These are phyloP conservation scores for Mesoclemmys tuberculata DNA, from an alignment of 2,113 vertebrate genomes.

Conservation along the genomic window DNA sequence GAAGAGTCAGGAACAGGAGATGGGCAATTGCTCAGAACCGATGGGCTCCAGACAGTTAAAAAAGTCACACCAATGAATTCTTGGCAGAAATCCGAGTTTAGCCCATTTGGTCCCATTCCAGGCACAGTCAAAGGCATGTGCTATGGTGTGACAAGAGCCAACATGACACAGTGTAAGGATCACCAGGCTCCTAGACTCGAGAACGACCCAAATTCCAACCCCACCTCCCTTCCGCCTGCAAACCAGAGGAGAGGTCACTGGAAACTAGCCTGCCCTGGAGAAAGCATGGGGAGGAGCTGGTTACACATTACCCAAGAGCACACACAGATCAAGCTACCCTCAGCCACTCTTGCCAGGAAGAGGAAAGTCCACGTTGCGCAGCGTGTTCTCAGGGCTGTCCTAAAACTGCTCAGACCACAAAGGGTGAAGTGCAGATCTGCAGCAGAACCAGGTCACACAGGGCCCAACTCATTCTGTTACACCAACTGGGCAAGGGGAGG, in stretches of 20 bases:
- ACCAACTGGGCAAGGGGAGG: too few species aligned
- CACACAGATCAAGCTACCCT: not conserved
- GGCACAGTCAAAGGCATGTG: rapidly evolving
- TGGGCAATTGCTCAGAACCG: not conserved
- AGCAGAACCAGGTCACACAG: not conserved
- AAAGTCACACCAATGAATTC: not conserved
- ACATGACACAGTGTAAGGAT: not conserved
- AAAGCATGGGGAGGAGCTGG: not conserved
- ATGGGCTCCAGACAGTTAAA: not conserved
- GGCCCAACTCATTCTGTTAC: not conserved
- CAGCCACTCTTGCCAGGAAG: conserved; percentile 38
- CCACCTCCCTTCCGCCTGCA: conserved; percentile 55
- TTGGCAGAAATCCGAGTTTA: not conserved
- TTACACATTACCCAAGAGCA: conserved; percentile 69
- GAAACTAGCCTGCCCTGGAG: not conserved
- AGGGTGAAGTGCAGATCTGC: not conserved
- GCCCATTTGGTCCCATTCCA: not conserved
- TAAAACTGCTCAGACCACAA: not conserved
- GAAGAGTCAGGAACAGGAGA: not conserved
- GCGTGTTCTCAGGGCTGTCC: conserved; percentile 5
- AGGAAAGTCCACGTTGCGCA: conserved; percentile 42
- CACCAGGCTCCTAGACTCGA: not conserved
- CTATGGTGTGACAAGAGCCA: not conserved
- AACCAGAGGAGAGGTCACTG: conserved; percentile 56
- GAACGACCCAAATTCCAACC: conserved; percentile 52